Evolutionary conservation across 2,888 invertebrate species (phyloP).

Genomic region (Caenorhabditis macrosperma): DNA sequence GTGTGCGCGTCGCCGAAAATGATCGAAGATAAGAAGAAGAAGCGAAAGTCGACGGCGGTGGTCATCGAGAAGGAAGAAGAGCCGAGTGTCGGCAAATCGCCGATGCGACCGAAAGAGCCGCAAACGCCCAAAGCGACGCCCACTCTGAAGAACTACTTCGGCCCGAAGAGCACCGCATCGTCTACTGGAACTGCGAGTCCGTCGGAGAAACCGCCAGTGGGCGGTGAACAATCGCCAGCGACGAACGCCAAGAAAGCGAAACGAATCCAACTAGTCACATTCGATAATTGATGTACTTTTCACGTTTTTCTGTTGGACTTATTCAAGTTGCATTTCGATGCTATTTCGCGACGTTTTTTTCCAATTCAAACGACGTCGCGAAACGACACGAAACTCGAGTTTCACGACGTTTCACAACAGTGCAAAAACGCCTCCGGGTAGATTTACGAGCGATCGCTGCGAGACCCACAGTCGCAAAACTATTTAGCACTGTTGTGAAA

Average conservation of each 20-base stretch:
- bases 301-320: too few species aligned
- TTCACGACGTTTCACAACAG: too few species aligned
- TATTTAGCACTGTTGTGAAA: too few species aligned
- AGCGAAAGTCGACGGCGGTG: conserved; percentile 28
- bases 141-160: conserved; percentile 47
- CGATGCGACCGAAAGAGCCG: conserved; percentile 19
- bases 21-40: conserved; percentile 58
- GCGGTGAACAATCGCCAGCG: not conserved
- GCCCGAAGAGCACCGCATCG: not conserved
- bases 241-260: conserved; percentile 1
- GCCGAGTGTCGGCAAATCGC: conserved; percentile 9
- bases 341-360: too few species aligned
- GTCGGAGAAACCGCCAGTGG: not conserved
- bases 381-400: too few species aligned
- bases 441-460: too few species aligned
- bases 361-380: too few species aligned
- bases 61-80: conserved; percentile 15
- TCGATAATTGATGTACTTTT: conserved; percentile 9
- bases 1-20: conserved; percentile 37
- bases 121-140: conserved; percentile 16
- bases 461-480: too few species aligned
- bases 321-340: too few species aligned
- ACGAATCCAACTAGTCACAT: conserved; percentile 21
- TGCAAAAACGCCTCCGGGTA: too few species aligned
- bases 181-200: not conserved